Evolutionary conservation across 2,888 invertebrate genomes (phyloP).

Genomic region (Acleris literana): DNA sequence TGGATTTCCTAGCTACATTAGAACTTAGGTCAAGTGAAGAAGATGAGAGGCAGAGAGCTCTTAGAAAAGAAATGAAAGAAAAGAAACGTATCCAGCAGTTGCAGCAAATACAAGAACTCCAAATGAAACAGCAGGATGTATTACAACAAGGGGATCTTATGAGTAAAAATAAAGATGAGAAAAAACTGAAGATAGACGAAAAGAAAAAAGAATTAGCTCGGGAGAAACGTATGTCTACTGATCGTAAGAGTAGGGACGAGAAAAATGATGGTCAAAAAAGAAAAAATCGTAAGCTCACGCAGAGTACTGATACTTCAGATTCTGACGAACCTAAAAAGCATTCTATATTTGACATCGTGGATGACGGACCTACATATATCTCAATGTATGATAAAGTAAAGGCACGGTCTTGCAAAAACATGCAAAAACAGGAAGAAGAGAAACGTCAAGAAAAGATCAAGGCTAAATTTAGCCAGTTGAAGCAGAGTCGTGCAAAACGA

Average conservation of each 20-base stretch:
- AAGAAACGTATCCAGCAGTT: constrained; percentile 80
- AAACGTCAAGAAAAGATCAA: constrained; percentile 93
- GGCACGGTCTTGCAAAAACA: constrained; percentile 95
- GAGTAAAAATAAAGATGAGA: constrained; percentile 72
- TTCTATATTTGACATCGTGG: constrained; percentile 95
- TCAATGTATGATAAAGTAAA: constrained; percentile 99
- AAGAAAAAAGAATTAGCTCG: constrained; percentile 75
- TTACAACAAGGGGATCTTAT: constrained; percentile 69
- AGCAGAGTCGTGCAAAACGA: constrained; percentile 93
- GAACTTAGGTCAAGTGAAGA: constrained; percentile 84
- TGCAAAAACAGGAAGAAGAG: constrained; percentile 95
- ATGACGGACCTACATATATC: constrained; percentile 94
- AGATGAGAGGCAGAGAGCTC: constrained; percentile 82
- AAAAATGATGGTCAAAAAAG: constrained; percentile 65
- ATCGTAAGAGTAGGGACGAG: constrained; percentile 80
- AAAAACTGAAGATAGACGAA: constrained; percentile 69
- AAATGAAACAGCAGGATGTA: constrained; percentile 77
- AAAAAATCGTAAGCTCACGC: constrained; percentile 73
- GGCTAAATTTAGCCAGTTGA: constrained; percentile 94
- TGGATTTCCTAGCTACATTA: constrained; percentile 83
- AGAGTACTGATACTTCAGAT: constrained; percentile 88
- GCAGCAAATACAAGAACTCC: constrained; percentile 77
- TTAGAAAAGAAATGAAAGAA: constrained; percentile 82
- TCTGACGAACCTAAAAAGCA: constrained; percentile 94
- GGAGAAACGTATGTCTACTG: constrained; percentile 79